These are phyloP conservation scores for Pinna nobilis DNA, from an alignment of 1,140 invertebrate species.

Conservation along the genomic window DNA sequence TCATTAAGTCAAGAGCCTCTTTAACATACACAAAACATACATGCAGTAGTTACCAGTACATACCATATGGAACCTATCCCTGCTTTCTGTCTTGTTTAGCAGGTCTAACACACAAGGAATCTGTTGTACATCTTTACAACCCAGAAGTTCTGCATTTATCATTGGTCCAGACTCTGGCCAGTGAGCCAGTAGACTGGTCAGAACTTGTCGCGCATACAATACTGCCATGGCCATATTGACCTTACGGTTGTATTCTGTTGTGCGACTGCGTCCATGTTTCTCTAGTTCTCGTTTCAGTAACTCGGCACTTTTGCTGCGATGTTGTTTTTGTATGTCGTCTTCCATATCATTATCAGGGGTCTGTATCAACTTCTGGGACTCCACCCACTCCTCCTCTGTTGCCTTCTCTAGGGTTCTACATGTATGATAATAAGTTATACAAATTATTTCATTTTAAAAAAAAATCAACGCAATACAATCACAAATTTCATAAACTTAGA, in stretches of 20 bases:
- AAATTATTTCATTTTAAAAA: too few relatives aligned
- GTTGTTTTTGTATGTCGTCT: conserved; percentile 62
- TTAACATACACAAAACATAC: too few relatives aligned
- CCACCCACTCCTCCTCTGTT: conserved; percentile 59
- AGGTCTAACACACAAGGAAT: conserved; percentile 72
- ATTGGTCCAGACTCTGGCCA: conserved; percentile 65
- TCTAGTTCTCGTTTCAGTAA: conserved; percentile 69
- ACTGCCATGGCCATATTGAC: conserved; percentile 69
- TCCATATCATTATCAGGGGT: conserved; percentile 60
- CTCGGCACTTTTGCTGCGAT: conserved; percentile 64
- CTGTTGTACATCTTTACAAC: conserved; percentile 67
- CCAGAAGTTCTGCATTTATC: conserved; percentile 68
- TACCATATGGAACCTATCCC: conserved; percentile 65
- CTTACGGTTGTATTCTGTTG: conserved; percentile 64
- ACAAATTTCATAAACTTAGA: too few relatives aligned
- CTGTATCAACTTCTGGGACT: conserved; percentile 62
- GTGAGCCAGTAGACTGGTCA: conserved; percentile 66
- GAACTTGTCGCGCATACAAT: conserved; percentile 68
- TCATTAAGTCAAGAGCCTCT: too few relatives aligned
- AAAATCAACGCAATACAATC: too few relatives aligned
- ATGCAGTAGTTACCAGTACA: too few relatives aligned
- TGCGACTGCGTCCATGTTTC: conserved; percentile 63
- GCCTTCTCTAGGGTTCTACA: conserved; percentile 60
- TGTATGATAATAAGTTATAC: background rate
- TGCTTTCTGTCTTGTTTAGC: conserved; percentile 66